Percentiles rank a stretch among this genome's conserved stretches.
Conservation (phyloP, 2,113 vertebrate genomes). For the Chaetodon auriga region DNA sequence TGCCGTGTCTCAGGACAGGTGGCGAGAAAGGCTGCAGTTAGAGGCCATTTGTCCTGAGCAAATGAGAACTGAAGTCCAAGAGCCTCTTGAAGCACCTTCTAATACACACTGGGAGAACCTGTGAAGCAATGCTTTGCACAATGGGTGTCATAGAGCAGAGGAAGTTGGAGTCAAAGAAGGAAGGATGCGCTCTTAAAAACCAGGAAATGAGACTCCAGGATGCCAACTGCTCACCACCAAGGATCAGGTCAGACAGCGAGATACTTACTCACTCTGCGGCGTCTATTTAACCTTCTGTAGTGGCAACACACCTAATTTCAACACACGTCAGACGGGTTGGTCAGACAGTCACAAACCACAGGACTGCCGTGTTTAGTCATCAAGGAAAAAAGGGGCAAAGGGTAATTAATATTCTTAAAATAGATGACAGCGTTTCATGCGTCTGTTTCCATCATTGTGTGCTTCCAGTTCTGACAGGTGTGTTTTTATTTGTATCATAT, state of each 20-base stretch:
- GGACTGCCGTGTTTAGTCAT: constrained; percentile 53
- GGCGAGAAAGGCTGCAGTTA: constrained; percentile 43
- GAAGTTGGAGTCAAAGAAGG: constrained; percentile 73
- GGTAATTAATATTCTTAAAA: constrained; percentile 37
- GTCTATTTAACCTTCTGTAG: constrained; percentile 42
- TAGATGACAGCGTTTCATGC: constrained; percentile 17
- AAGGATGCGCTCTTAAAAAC: constrained; percentile 79
- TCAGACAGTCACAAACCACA: constrained; percentile 72
- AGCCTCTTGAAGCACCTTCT: constrained; percentile 42
- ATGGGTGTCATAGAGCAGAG: constrained; percentile 71
- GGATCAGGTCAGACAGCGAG: constrained; percentile 47
- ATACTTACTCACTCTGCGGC: constrained; percentile 28
- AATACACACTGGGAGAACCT: constrained; percentile 16
- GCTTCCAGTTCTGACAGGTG: constrained; percentile 58
- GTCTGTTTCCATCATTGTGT: constrained; percentile 42
- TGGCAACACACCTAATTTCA: constrained; percentile 37
- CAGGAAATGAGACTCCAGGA: constrained; percentile 83
- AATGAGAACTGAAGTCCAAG: constrained; percentile 59
- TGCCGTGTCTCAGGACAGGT: constrained; percentile 37
- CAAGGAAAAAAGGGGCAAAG: not conserved
- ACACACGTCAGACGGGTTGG: constrained; percentile 1
- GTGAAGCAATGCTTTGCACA: constrained; percentile 57
- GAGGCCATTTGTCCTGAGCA: constrained; percentile 67
- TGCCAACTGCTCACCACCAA: constrained; percentile 67
- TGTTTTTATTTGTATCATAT: constrained; percentile 42